phyloP scores from a whole-genome alignment of 2,113 vertebrate genomes.

The Xiphophorus maculatus region DNA sequence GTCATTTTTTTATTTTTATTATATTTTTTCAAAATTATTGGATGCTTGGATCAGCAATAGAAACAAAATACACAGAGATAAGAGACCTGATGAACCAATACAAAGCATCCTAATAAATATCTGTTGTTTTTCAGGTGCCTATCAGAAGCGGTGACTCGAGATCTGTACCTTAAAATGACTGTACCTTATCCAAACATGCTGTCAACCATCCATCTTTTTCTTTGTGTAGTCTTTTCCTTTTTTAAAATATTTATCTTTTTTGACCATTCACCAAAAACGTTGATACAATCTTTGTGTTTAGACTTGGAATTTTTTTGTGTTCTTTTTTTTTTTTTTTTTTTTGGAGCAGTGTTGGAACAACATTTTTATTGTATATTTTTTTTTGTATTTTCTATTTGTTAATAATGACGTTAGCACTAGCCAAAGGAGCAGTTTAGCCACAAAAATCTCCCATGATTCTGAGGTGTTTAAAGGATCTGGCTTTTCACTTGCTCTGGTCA shows the following conservation, averaged over 20 bases:
- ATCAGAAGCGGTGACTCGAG: constrained; percentile 82
- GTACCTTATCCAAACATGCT: constrained; percentile 45
- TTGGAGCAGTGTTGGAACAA: constrained; percentile 33
- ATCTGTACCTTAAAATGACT: constrained; percentile 19
- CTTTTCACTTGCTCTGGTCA: constrained; percentile 26
- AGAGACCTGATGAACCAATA: not conserved
- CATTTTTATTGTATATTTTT: constrained; percentile 3
- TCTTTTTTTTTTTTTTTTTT: not conserved
- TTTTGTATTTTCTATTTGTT: constrained; percentile 11
- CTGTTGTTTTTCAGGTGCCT: constrained; percentile 75
- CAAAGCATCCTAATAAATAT: not conserved
- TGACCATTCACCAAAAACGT: constrained; percentile 51
- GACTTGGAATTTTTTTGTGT: constrained; percentile 13
- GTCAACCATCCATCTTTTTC: constrained; percentile 48
- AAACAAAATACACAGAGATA: not conserved
- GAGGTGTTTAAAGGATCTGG: constrained; percentile 26
- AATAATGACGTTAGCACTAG: constrained; percentile 34
- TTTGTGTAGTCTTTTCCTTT: constrained; percentile 11
- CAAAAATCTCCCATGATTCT: constrained; percentile 27
- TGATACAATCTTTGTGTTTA: constrained; percentile 56
- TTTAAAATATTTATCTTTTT: constrained; percentile 47
- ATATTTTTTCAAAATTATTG: not conserved
- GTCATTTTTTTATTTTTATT: not conserved
- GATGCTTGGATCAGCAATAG: too few species aligned
- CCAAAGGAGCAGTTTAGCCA: constrained; percentile 38